Conservation (phyloP, 2,113 vertebrate genomes). For the Thunnus maccoyii region DNA sequence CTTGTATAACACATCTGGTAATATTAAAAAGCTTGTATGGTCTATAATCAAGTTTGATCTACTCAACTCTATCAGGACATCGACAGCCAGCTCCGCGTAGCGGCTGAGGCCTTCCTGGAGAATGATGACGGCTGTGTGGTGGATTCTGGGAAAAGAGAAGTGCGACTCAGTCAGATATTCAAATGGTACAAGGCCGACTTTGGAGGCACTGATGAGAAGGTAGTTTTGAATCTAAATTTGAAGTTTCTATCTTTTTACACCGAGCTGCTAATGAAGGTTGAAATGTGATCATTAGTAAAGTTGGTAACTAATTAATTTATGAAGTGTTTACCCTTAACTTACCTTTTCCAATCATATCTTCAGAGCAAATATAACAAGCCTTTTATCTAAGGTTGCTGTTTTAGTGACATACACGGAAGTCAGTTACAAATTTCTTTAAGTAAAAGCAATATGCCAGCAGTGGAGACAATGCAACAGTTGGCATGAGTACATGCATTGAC, state of each 20-base stretch:
- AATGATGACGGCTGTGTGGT: constrained; percentile 82
- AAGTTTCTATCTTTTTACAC: background rate
- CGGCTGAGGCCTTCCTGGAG: constrained; percentile 87
- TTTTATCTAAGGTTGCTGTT: no score
- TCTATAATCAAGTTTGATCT: constrained; percentile 1
- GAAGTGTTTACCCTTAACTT: no score
- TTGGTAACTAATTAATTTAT: no score
- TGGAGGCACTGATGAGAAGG: constrained; percentile 86
- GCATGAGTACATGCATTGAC: no score
- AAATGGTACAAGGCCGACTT: constrained; percentile 89
- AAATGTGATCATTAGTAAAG: no score
- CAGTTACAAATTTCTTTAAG: no score
- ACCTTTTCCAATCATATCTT: no score
- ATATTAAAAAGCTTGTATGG: background rate
- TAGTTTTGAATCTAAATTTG: constrained; percentile 42
- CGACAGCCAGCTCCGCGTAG: constrained; percentile 80
- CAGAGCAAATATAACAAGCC: no score
- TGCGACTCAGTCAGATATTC: constrained; percentile 86
- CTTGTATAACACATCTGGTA: background rate
- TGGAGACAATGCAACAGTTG: no score
- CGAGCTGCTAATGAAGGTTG: no score
- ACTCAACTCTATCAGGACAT: constrained; percentile 75
- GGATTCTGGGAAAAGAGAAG: constrained; percentile 82
- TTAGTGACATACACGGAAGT: no score
- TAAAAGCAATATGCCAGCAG: no score